Evolutionary conservation across 2,113 vertebrate genomes (phyloP).

Genomic region (Sus scrofa): T2T-Sscrofa CM000826.6:147026001-147026500

Average conservation of each 20-base stretch:
- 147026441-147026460: not conserved
- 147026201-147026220: slow-evolving; percentile 33
- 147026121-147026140: slow-evolving; percentile 69
- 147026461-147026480: not conserved
- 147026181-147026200: not conserved
- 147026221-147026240: not conserved
- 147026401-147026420: not conserved
- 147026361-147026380: not conserved
- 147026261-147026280: not conserved
- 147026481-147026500: not conserved
- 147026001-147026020: not conserved
- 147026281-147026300: not conserved
- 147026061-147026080: not conserved
- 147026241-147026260: slow-evolving; percentile 54
- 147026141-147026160: slow-evolving; percentile 31
- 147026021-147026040: not conserved
- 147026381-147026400: not conserved
- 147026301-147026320: not conserved
- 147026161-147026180: not conserved
- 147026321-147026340: not conserved
- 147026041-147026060: not conserved
- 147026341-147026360: not conserved
- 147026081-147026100: not conserved
- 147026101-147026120: slow-evolving; percentile 14
- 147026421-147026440: not conserved